Percentiles rank a stretch among this genome's conserved stretches.
These are phyloP conservation scores for Nesometra sesokonis DNA, from an alignment of 35 echinoderm and acorn worm genomes.

Conservation along the genomic window DNA sequence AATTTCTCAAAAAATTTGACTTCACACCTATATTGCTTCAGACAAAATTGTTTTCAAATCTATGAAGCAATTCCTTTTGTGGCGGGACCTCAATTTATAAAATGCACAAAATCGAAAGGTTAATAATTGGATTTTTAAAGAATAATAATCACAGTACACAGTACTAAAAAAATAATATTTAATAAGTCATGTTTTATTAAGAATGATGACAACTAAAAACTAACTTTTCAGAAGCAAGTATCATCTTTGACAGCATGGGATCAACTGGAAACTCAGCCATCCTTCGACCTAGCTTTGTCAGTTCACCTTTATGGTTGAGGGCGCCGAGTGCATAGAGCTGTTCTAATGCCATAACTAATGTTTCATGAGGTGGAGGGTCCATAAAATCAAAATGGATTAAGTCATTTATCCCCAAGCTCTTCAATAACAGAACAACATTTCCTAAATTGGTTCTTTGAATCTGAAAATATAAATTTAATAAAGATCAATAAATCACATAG, in stretches of 20 bases:
- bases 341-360: constrained; percentile 83
- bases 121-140: too few relatives aligned
- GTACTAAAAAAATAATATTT: too few relatives aligned
- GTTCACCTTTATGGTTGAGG: constrained; percentile 88
- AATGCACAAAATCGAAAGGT: too few relatives aligned
- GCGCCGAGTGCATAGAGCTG: constrained; percentile 96
- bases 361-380: constrained; percentile 96
- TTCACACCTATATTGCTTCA: too few relatives aligned
- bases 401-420: constrained; percentile 89
- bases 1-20: too few relatives aligned
- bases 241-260: constrained; percentile 96
- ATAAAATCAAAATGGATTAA: constrained; percentile 98
- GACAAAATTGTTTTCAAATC: too few relatives aligned
- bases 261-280: constrained; percentile 98
- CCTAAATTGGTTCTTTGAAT: constrained; percentile 95
- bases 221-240: constrained; percentile 96
- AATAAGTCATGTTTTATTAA: too few relatives aligned
- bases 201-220: too few relatives aligned
- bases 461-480: constrained; percentile 22
- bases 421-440: constrained; percentile 85
- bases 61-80: too few relatives aligned
- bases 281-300: constrained; percentile 76
- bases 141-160: too few relatives aligned
- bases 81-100: too few relatives aligned
- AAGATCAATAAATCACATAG: too few relatives aligned